Evolutionary conservation across 2,888 invertebrate species (phyloP), one percentile per base, ranked within the genome.

Genomic region (Rhagonycha fulva): DNA sequence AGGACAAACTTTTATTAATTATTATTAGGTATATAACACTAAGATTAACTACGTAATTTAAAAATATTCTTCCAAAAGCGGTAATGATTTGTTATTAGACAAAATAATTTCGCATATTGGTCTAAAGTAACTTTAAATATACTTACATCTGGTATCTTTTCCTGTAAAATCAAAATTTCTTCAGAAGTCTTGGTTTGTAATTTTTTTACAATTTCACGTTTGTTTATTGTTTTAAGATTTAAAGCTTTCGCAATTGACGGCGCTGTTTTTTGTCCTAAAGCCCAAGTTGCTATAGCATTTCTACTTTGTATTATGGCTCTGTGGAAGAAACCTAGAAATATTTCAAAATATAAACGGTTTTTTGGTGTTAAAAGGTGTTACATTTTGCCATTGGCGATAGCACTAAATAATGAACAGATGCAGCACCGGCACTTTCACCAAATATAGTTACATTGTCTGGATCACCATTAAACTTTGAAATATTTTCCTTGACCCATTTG

Each of bases 371-470:
- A 10, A 28, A 14, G 12, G 5, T 11, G 2, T 68, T 68, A 68
- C 63, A 24, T 66, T 66, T 66, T 9, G 63, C 63, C 26, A 63
- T 87, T 82, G 2, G 88, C 87, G 14, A 85, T 85, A 4, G 84
- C 87, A 0, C 88, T 88, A 0, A 88, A 88, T 66, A 66, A 66
- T 72, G 72, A 4, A 63, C 47, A 9, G 72, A 72, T 14, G 32
- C 72, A 7, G 14, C 72, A 5, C 72, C 72, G 19, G 63, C 72
- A 76, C 88, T 88, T 81, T 88, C 87, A 4, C 88, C 88, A 75
- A 89, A 87, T 0, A 89, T 81, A 0, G 88, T 88, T 9, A 89
- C 87, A 67, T 88, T 89, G 3, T 86, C 80, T 0, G 87, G 84
- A 82, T 89, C 86, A 2, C 89, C 89, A 12, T 88, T 88, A 79